These are phyloP conservation scores for Macrotis lagotis DNA, from an alignment of 2,113 vertebrate genomes.

Conservation along the genomic window DNA sequence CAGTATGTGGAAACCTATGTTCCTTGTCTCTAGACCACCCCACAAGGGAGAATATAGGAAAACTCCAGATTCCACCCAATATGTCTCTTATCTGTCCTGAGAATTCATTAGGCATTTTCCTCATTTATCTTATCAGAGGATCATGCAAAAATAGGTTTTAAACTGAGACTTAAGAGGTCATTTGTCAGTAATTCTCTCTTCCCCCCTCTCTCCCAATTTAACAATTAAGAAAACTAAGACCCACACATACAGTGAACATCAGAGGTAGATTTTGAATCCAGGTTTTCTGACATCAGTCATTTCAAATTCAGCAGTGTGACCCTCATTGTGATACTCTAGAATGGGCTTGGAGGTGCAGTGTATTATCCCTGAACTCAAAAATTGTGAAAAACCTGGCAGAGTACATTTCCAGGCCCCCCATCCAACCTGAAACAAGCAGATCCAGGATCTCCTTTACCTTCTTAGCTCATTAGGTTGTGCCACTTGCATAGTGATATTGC, in stretches of 20 bases:
- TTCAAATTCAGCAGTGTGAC: neutral
- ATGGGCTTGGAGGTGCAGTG: neutral
- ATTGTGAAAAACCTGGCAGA: neutral
- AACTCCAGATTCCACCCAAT: neutral
- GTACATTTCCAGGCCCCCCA: neutral
- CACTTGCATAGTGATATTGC: neutral
- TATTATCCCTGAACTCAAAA: neutral
- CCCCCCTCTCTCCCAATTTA: neutral
- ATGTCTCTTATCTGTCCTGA: neutral
- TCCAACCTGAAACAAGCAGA: neutral
- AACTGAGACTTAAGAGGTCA: neutral
- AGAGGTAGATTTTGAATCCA: neutral
- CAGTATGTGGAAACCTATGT: neutral
- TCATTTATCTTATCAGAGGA: neutral
- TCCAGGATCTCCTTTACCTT: no score
- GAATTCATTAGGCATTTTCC: neutral
- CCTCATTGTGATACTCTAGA: neutral
- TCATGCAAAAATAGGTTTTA: neutral
- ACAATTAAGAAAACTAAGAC: neutral
- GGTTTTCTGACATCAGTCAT: neutral
- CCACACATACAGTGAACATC: neutral
- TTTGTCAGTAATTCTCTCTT: neutral
- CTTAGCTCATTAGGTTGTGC: no score
- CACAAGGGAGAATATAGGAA: constrained; percentile 1
- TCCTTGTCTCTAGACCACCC: constrained; percentile 17